Evolutionary conservation across 1,140 invertebrate genomes (phyloP), one percentile per base, ranked within the genome.

Genomic region (Maniola jurtina): DNA sequence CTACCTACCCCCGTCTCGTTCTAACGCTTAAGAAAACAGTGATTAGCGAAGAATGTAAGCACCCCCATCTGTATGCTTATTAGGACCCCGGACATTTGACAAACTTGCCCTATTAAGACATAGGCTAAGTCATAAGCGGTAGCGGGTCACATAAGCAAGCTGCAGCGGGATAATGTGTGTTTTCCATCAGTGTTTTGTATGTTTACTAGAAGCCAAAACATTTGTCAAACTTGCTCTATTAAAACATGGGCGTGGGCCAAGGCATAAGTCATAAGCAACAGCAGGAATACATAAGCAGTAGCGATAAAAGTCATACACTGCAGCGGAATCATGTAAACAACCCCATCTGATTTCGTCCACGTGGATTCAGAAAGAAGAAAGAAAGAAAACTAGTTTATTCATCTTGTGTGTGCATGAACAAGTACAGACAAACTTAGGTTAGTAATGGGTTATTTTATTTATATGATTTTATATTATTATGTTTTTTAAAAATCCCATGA

Each of bases 11-110:
- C 48, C 48, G 7, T 55, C 70, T 64, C 73, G 10, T 33, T 71
- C 70, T 33, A 35, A 11, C 73, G 58, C 59, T 52, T 66, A 66
- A 66, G 64, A 75, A 66, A 68, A 75, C 73, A 75, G 73, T 75
- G 73, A 75, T 75, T 75, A 75, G 73, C 70, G 60, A 61, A 65
- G 54, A 69, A 66, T 47, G 67, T 61, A 58, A 50, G 57, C 48
- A 52, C 64, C 40, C 45, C 71, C 73, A 69, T 76, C 69, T 72
- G 71, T 76, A 76, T 76, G 73, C 73, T 76, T 72, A 72, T 76
- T 76, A 76, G 73, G 9, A 57, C 68, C 60, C 60, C 58, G 54
- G 68, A 68, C 70, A 70, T 65, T 75, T 66, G 62, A 71, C 66
- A 69, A 62, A 50, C 63, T 60, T 66, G 63, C 47, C 59, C 61